Percentiles rank a stretch among this genome's conserved stretches.
phyloP scores from a whole-genome alignment of 2,888 invertebrate species.

The Oligia strigilis region DNA sequence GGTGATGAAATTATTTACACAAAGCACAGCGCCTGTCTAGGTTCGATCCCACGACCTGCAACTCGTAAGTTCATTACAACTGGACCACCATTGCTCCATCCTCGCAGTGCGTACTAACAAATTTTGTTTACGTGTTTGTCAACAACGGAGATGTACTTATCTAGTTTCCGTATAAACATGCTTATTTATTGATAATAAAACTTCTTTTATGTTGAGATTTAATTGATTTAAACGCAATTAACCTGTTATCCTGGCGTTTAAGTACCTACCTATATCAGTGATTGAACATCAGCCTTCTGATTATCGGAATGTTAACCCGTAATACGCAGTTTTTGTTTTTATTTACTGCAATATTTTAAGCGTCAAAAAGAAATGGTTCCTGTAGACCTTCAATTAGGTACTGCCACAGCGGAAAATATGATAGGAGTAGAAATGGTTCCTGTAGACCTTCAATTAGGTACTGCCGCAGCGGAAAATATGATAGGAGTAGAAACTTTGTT shows the following conservation, averaged over 20 bases:
- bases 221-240: conserved; percentile 56
- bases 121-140: conserved; percentile 32
- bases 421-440: background rate
- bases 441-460: background rate
- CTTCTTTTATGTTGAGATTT: conserved; percentile 48
- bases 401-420: background rate
- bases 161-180: conserved; percentile 34
- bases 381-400: background rate
- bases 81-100: too few species aligned
- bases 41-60: too few species aligned
- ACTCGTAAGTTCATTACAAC: too few species aligned
- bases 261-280: conserved; percentile 35
- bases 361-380: background rate
- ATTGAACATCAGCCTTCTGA: conserved; percentile 43
- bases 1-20: too few species aligned
- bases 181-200: conserved; percentile 46
- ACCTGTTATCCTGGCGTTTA: conserved; percentile 33
- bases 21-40: too few species aligned
- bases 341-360: too few species aligned
- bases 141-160: conserved; percentile 14
- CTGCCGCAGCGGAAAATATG: background rate
- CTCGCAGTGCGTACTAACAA: background rate
- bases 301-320: conserved; percentile 51
- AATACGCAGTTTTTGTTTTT: background rate
- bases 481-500: background rate